Percentiles rank a stretch among this genome's conserved stretches.
phyloP scores from a whole-genome alignment of 2,113 vertebrate species.

The Microcebus ravelobensis region DNA sequence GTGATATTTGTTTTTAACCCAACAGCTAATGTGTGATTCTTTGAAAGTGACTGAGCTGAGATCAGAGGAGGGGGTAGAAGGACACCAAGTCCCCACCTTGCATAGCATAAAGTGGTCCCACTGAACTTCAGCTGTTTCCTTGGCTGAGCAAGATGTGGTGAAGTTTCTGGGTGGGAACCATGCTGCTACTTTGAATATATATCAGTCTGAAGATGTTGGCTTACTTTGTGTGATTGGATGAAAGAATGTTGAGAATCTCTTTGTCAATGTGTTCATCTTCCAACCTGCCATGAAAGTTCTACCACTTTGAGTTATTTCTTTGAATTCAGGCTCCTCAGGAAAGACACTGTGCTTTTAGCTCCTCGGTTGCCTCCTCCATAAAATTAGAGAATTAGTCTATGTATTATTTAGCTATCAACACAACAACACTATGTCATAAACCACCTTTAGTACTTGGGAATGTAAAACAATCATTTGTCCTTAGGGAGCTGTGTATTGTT shows the following conservation, averaged over 20 bases:
- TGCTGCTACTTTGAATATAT: neutral
- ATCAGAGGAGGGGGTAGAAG: neutral
- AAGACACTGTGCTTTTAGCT: neutral
- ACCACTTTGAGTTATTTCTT: neutral
- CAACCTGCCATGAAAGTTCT: neutral
- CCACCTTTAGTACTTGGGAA: neutral
- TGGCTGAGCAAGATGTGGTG: neutral
- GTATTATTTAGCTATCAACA: neutral
- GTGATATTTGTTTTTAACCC: neutral
- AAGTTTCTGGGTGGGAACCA: neutral
- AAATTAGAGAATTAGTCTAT: neutral
- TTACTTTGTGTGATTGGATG: neutral
- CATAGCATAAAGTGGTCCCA: neutral
- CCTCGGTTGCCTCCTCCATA: neutral
- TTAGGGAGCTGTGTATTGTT: neutral
- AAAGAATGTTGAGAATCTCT: neutral
- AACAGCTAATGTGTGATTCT: neutral
- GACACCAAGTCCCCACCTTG: fast-evolving
- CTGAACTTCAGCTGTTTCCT: neutral
- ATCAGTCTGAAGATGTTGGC: neutral
- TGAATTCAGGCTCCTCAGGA: neutral
- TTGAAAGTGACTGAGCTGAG: neutral
- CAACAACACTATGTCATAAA: neutral
- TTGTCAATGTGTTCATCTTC: neutral
- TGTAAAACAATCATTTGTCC: neutral